Evolutionary conservation across 2,888 invertebrate species (phyloP), one percentile per base, ranked within the genome.

Genomic region (Callyntrura guangdongensis): DNA sequence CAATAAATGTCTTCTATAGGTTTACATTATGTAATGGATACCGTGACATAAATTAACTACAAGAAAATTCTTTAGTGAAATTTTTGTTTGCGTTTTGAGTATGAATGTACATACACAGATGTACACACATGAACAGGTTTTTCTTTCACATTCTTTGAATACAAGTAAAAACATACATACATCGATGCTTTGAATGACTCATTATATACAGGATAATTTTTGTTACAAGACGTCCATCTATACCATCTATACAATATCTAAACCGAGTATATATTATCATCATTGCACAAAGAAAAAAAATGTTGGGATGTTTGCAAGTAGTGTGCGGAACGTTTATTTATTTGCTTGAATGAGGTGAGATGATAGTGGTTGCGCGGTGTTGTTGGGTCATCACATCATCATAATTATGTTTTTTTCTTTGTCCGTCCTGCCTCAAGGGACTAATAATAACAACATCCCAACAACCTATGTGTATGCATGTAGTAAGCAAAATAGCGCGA

Each of bases 1-100:
- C 92, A 91, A 93, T 93, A 93, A 93, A 93, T 93, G 93, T 93
- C 92, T 91, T 91, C 90, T 91, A 89, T 92, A 92, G 92, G 92
- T 91, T 92, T 93, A 93, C 92, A 92, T 88, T 84, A 84, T 92
- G 93, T 93, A 93, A 92, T 91, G 91, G 83, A 92, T 84, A 92
- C 88, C 87, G 87, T 88, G 89, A 90, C 87, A 93, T 92, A 93
- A 92, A 92, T 93, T 92, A 91, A 89, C 67, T 59, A 49, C 59
- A 72, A 59, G 69, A 72, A 72, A 87, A 79, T 87, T 77, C 79
- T 53, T 87, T 49, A n/a, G 47, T 64, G 67, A 72, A 74, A 45
- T 89, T 89, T 36, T 74, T 61, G 17, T 82, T 89, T 27, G 72
- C 72, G 59, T 59, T 59, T 5, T 64, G 5, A 64, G 59, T n/a